Evolutionary conservation across 2,113 vertebrate species (phyloP).

Genomic region (Eupsittula cactorum): DNA sequence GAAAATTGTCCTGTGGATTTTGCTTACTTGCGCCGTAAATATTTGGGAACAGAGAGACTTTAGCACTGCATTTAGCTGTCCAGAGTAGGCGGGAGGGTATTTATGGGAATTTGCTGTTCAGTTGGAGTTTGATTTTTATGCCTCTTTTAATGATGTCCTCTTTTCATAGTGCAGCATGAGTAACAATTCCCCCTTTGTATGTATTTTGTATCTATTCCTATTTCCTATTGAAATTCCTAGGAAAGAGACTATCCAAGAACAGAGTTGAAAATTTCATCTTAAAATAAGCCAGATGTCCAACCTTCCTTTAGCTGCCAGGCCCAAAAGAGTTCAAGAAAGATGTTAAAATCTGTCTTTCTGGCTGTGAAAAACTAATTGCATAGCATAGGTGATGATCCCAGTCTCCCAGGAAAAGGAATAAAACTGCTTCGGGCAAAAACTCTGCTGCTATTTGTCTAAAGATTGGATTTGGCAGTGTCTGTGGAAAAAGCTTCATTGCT

Average conservation of each 20-base stretch:
- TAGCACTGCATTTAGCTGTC: background rate
- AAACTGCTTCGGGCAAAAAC: slow-evolving; percentile 46
- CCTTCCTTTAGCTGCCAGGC: slow-evolving; percentile 61
- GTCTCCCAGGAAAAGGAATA: slow-evolving; percentile 69
- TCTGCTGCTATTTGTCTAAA: slow-evolving; percentile 65
- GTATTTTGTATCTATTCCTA: slow-evolving; percentile 64
- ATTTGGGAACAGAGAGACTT: background rate
- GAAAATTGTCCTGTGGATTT: background rate
- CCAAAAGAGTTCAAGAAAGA: slow-evolving; percentile 64
- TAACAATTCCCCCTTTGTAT: slow-evolving; percentile 56
- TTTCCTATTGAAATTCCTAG: slow-evolving; percentile 69
- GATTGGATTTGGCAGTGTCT: slow-evolving; percentile 43
- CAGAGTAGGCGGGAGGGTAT: slow-evolving; percentile 17
- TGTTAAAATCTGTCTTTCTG: slow-evolving; percentile 69
- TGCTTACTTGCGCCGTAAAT: background rate
- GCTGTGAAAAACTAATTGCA: slow-evolving; percentile 70
- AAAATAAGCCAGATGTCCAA: slow-evolving; percentile 75
- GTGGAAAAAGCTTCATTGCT: slow-evolving; percentile 58
- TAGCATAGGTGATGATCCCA: slow-evolving; percentile 69
- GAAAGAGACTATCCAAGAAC: slow-evolving; percentile 62
- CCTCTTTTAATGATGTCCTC: slow-evolving; percentile 30
- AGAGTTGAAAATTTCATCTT: slow-evolving; percentile 48
- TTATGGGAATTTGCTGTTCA: slow-evolving; percentile 25
- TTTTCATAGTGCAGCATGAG: background rate
- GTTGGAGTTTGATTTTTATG: slow-evolving; percentile 35